Percentiles rank a stretch among this genome's conserved stretches.
These are phyloP conservation scores for Buathra laborator DNA, from an alignment of 2,888 invertebrate species.

Conservation along the genomic window DNA sequence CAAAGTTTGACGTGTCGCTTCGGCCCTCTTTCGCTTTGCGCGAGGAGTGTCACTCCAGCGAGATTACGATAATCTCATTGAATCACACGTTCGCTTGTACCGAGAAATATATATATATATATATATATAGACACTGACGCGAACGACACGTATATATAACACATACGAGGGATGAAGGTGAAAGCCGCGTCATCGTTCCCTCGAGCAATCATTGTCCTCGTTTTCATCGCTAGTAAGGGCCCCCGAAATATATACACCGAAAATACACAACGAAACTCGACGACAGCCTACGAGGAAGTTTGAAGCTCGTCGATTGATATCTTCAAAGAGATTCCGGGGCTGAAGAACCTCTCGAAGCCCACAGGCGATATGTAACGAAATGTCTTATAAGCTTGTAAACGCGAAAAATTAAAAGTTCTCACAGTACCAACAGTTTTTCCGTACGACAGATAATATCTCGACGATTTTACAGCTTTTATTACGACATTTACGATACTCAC, in stretches of 20 bases:
- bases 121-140: background rate
- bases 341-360: slow-evolving; percentile 55
- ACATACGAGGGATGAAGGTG: slow-evolving; percentile 5
- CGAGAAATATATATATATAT: background rate
- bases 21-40: background rate
- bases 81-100: slow-evolving; percentile 10
- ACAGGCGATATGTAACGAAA: slow-evolving; percentile 9
- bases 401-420: no score
- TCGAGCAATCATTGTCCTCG: slow-evolving; percentile 52
- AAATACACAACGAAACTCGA: slow-evolving; percentile 22
- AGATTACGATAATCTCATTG: slow-evolving; percentile 53
- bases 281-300: slow-evolving; percentile 37
- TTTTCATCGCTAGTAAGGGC: slow-evolving; percentile 42
- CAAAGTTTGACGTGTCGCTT: slow-evolving; percentile 34
- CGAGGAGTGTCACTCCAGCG: slow-evolving; percentile 34
- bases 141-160: background rate
- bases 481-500: no score
- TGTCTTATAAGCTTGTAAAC: no score
- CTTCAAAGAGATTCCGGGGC: slow-evolving; percentile 72
- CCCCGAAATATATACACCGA: slow-evolving; percentile 24
- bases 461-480: no score
- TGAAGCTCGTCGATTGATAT: slow-evolving; percentile 60
- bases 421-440: no score
- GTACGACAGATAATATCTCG: no score
- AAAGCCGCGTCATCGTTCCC: slow-evolving; percentile 50